phyloP scores from a whole-genome alignment of 2,797 vertebrate species.

The Vipera ursinii region DNA sequence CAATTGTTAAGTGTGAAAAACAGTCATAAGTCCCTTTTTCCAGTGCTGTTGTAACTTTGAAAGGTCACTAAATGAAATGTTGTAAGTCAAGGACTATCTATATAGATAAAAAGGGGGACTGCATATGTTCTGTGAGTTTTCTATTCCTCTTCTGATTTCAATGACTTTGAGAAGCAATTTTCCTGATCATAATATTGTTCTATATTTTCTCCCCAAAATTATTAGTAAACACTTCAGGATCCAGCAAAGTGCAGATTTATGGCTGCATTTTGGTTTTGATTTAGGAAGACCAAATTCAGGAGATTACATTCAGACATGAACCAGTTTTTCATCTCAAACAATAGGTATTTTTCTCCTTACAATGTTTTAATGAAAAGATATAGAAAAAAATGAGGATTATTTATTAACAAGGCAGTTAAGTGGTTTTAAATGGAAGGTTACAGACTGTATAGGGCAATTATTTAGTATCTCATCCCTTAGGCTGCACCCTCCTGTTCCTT shows the following conservation, averaged over 20 bases:
- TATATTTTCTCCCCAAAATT: not conserved
- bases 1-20: no score
- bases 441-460: not conserved
- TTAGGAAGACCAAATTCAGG: not conserved
- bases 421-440: not conserved
- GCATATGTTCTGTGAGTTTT: not conserved
- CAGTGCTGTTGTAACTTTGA: no score
- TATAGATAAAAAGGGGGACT: not conserved
- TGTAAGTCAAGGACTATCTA: no score
- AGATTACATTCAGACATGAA: not conserved
- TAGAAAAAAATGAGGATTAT: not conserved
- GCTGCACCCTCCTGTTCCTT: not conserved
- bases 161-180: not conserved
- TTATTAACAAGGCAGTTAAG: not conserved
- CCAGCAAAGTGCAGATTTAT: not conserved
- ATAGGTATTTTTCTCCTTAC: not conserved
- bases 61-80: no score
- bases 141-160: not conserved
- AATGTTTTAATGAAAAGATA: not conserved
- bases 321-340: not conserved
- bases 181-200: not conserved
- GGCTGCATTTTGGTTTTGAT: not conserved
- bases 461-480: not conserved
- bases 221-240: not conserved
- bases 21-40: no score